Conservation (phyloP, 2,113 vertebrate species). For the Chaetura pelagica region DNA sequence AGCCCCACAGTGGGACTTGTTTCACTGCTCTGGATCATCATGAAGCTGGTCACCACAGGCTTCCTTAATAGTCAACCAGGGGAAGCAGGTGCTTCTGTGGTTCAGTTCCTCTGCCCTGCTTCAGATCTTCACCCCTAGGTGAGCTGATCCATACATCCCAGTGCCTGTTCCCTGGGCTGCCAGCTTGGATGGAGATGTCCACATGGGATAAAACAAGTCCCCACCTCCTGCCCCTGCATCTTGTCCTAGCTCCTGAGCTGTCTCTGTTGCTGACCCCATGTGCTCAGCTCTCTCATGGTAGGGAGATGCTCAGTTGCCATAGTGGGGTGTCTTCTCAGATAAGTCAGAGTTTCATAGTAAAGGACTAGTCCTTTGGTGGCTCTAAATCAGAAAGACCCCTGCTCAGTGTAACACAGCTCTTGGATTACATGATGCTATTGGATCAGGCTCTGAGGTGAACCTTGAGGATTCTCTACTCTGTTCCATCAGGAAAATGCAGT, state of each 20-base stretch:
- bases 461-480: background rate
- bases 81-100: background rate
- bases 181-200: background rate
- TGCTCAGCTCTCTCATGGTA: background rate
- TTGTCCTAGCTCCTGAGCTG: background rate
- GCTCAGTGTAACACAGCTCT: background rate
- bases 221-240: background rate
- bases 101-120: background rate
- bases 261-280: background rate
- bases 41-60: background rate
- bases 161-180: background rate
- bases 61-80: background rate
- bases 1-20: background rate
- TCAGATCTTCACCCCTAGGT: background rate
- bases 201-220: background rate
- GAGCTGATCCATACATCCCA: background rate
- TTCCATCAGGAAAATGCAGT: background rate
- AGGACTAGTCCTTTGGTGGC: background rate
- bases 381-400: background rate
- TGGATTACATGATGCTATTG: background rate
- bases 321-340: background rate
- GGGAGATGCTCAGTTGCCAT: background rate
- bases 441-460: background rate
- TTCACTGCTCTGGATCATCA: background rate
- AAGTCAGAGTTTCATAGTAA: background rate